These are phyloP conservation scores for Mystacides longicornis DNA, from an alignment of 2,888 invertebrate genomes.

Conservation along the genomic window DNA sequence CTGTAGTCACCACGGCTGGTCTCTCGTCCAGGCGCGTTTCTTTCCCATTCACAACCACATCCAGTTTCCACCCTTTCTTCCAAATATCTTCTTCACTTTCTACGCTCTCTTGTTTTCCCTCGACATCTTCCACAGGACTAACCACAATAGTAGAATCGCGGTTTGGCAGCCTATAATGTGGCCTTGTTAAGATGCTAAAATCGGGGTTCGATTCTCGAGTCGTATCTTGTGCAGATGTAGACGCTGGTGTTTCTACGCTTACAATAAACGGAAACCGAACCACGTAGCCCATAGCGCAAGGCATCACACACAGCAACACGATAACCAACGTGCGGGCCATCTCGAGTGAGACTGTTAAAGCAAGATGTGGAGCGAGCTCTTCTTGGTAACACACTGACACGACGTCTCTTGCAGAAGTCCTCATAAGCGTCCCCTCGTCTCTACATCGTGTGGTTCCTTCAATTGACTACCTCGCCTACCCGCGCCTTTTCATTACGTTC, in stretches of 20 bases:
- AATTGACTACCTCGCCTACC: too few species aligned
- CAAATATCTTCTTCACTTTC: slow-evolving; percentile 7
- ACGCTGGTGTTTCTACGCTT: background rate
- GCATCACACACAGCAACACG: background rate
- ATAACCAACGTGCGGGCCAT: background rate
- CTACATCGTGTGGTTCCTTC: too few species aligned
- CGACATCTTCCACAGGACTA: background rate
- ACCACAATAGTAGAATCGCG: background rate
- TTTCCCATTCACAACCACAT: slow-evolving; percentile 18
- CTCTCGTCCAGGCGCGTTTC: background rate
- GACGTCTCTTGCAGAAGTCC: too few species aligned
- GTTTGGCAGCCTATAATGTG: too few species aligned
- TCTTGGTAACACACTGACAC: too few species aligned
- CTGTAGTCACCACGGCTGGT: background rate
- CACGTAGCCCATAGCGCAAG: background rate
- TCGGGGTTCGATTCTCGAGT: too few species aligned
- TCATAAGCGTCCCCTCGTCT: too few species aligned
- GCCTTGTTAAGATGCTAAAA: too few species aligned
- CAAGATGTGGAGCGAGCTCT: too few species aligned
- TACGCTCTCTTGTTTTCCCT: background rate
- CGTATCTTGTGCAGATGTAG: background rate
- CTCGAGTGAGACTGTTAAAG: too few species aligned
- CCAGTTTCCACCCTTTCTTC: slow-evolving; percentile 10
- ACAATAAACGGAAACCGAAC: background rate
- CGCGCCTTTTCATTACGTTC: background rate